Evolutionary conservation across 2,797 vertebrate species (phyloP).

Genomic region (Xerus rutilus): DNA sequence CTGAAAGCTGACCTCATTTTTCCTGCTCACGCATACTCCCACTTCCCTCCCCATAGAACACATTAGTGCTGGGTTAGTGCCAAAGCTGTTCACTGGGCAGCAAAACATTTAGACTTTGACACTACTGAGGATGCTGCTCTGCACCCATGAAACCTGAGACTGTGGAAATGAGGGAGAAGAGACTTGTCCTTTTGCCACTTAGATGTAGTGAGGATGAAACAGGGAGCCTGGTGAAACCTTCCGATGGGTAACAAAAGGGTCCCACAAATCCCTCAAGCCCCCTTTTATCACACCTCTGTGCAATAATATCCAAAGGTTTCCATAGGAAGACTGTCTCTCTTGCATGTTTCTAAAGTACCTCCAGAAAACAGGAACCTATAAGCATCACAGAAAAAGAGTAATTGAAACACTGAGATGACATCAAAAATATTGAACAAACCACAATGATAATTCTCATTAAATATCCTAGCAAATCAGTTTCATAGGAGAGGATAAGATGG

Average conservation of each 20-base stretch:
- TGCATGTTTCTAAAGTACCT: not conserved
- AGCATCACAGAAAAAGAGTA: not conserved
- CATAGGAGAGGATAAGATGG: not conserved
- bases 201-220: not conserved
- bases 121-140: not conserved
- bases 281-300: not conserved
- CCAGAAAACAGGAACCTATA: not conserved
- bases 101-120: not conserved
- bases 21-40: conserved; percentile 64
- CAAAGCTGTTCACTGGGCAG: not conserved
- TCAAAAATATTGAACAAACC: not conserved
- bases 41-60: conserved; percentile 2
- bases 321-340: not conserved
- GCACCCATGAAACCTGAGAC: not conserved
- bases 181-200: not conserved
- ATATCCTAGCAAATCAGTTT: not conserved
- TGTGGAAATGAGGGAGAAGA: not conserved
- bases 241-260: fast-evolving
- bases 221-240: not conserved
- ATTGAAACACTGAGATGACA: not conserved
- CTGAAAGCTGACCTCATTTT: conserved; percentile 79
- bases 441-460: not conserved
- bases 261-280: not conserved
- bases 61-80: conserved; percentile 37
- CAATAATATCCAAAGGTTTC: fast-evolving